Percentiles rank a stretch among this genome's conserved stretches.
Evolutionary conservation across 2,888 invertebrate genomes (phyloP).

Genomic region (Ctenicera cuprea): DNA sequence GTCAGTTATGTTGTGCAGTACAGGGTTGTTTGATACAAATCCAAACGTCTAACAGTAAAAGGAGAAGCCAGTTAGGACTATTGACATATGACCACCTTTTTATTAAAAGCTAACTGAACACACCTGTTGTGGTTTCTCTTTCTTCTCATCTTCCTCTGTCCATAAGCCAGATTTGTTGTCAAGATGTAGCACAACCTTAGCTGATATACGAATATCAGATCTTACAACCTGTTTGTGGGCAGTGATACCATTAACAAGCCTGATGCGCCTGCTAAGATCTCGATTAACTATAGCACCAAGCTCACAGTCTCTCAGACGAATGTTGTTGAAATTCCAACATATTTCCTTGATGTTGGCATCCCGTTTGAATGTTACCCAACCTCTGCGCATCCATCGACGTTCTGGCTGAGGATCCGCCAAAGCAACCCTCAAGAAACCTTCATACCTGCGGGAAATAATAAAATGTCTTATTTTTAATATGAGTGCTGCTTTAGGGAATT

Average conservation of each 20-base stretch:
- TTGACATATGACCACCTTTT: too few relatives aligned
- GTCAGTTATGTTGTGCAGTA: slow-evolving; percentile 97
- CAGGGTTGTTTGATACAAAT: slow-evolving; percentile 91
- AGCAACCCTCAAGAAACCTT: slow-evolving; percentile 96
- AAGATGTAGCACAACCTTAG: slow-evolving; percentile 92
- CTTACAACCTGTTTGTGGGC: slow-evolving; percentile 91
- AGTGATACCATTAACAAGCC: slow-evolving; percentile 93
- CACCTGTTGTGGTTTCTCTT: slow-evolving; percentile 68
- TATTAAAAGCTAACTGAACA: too few relatives aligned
- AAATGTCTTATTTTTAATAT: background rate
- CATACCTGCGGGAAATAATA: slow-evolving; percentile 84
- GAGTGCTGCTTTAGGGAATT: too few relatives aligned
- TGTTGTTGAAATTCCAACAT: slow-evolving; percentile 98
- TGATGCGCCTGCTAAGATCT: slow-evolving; percentile 94
- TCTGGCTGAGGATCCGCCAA: slow-evolving; percentile 98
- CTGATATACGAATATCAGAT: slow-evolving; percentile 94
- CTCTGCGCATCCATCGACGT: slow-evolving; percentile 95
- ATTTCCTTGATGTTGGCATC: slow-evolving; percentile 99
- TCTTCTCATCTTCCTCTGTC: slow-evolving; percentile 75
- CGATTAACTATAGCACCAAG: slow-evolving; percentile 97
- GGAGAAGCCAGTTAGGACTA: too few relatives aligned
- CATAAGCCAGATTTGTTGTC: slow-evolving; percentile 91
- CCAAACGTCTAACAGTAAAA: slow-evolving; percentile 76
- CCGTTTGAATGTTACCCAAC: slow-evolving; percentile 98
- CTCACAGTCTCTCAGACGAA: slow-evolving; percentile 93